Conservation (phyloP, 2,888 invertebrate species). For the Lordiphosa fenestrarum region DNA sequence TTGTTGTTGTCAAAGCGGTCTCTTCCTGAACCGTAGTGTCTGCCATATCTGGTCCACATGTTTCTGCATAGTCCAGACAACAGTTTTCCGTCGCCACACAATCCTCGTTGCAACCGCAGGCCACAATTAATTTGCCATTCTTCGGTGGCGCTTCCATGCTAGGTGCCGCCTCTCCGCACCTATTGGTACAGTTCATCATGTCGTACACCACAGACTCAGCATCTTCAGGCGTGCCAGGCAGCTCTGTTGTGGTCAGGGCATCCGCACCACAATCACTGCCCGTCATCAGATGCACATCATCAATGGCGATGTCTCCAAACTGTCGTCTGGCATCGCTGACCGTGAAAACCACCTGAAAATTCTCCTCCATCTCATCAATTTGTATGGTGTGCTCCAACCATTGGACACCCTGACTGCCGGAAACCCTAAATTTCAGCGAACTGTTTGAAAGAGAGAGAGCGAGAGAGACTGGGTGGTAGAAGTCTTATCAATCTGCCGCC, state of each 20-base stretch:
- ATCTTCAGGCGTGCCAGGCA: constrained; percentile 21
- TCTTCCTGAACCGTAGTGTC: neutral
- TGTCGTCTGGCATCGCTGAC: constrained; percentile 85
- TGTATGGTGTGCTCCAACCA: constrained; percentile 84
- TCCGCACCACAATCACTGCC: constrained; percentile 62
- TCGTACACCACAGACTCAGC: constrained; percentile 47
- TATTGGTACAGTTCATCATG: constrained; percentile 73
- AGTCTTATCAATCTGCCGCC: constrained; percentile 27
- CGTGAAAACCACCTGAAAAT: constrained; percentile 87
- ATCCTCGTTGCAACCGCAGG: constrained; percentile 83
- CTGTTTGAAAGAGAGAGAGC: constrained; percentile 14
- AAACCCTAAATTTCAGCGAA: constrained; percentile 83
- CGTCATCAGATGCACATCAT: constrained; percentile 87
- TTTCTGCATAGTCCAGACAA: constrained; percentile 84
- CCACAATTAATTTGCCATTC: constrained; percentile 47
- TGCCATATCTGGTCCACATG: constrained; percentile 12
- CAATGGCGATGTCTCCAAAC: constrained; percentile 90
- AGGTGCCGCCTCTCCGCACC: constrained; percentile 22
- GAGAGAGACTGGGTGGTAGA: too few relatives aligned
- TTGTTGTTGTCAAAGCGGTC: constrained; percentile 1
- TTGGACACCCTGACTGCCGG: constrained; percentile 86
- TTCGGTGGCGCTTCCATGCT: fast-evolving
- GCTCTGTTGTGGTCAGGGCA: constrained; percentile 30
- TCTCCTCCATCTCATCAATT: constrained; percentile 80
- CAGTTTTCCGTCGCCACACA: constrained; percentile 83